These are phyloP conservation scores for Bradysia coprophila DNA, from an alignment of 1,140 invertebrate species.

Conservation along the genomic window DNA sequence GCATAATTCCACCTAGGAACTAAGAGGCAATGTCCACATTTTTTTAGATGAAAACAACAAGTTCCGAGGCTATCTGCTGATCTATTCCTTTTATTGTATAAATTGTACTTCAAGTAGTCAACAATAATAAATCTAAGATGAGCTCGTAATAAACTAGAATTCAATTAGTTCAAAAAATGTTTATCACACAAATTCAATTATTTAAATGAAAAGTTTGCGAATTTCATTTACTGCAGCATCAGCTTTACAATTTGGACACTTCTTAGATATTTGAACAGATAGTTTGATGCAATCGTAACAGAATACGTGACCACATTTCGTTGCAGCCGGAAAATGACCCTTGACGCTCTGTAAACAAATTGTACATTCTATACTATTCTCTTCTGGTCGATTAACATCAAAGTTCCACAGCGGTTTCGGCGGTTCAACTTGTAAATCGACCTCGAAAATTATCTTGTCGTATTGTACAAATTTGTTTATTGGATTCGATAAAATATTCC, in stretches of 20 bases:
- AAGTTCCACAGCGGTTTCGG: neutral
- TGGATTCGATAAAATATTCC: neutral
- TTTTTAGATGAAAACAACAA: too few relatives aligned
- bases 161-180: too few relatives aligned
- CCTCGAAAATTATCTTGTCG: neutral
- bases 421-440: neutral
- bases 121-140: too few relatives aligned
- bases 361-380: neutral
- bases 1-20: too few relatives aligned
- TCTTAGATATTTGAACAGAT: neutral
- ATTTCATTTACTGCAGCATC: too few relatives aligned
- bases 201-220: too few relatives aligned
- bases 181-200: too few relatives aligned
- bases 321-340: neutral
- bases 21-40: too few relatives aligned
- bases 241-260: neutral
- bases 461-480: neutral
- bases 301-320: neutral
- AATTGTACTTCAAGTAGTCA: too few relatives aligned
- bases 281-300: neutral
- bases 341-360: neutral
- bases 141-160: too few relatives aligned
- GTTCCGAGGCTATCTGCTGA: too few relatives aligned
- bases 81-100: too few relatives aligned
- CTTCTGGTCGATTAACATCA: constrained; percentile 9